Conservation (phyloP, 1,140 invertebrate genomes). For the Pseudachorutes palmiensis region DNA sequence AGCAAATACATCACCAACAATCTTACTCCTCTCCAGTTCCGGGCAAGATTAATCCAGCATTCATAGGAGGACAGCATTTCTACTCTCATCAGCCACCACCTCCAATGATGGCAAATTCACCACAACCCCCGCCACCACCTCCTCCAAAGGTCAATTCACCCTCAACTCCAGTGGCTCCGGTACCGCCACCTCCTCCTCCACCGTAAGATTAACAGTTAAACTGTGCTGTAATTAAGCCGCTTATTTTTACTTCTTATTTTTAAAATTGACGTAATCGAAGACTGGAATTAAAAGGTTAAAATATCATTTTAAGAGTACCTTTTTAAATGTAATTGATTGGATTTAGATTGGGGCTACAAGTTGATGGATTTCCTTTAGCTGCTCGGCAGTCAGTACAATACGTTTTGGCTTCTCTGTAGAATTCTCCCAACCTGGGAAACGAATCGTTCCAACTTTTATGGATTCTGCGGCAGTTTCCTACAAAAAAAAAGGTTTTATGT, state of each 20-base stretch:
- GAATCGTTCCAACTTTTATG: slow-evolving; percentile 28
- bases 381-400: slow-evolving; percentile 21
- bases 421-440: slow-evolving; percentile 34
- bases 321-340: neutral
- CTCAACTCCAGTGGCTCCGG: neutral
- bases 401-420: slow-evolving; percentile 19
- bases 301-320: no score
- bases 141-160: neutral
- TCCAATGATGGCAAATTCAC: neutral
- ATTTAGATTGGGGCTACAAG: slow-evolving; percentile 18
- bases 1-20: neutral
- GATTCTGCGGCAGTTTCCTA: slow-evolving; percentile 20
- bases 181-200: slow-evolving; percentile 6
- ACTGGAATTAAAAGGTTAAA: no score
- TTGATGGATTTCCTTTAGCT: slow-evolving; percentile 28
- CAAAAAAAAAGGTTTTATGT: neutral
- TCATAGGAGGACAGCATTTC: neutral
- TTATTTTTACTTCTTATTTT: no score
- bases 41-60: neutral
- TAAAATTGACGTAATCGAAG: no score
- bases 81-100: slow-evolving; percentile 12
- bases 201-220: neutral
- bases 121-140: neutral
- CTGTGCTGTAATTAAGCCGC: no score
- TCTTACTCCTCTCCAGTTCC: neutral